phyloP scores from a whole-genome alignment of 1,140 invertebrate genomes.

The Zaprionus vittiger region DNA sequence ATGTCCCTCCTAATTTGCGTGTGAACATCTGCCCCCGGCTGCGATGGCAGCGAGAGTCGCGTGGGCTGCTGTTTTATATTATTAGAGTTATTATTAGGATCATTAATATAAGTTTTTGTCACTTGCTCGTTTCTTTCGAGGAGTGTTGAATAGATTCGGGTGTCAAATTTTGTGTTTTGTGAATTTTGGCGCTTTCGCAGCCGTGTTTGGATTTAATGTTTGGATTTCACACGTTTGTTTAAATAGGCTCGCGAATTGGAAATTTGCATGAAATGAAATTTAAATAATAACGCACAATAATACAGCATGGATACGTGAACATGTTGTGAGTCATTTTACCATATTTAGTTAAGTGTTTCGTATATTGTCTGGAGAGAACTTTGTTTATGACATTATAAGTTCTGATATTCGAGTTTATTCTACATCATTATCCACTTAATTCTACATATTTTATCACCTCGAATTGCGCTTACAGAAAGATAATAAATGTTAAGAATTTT shows the following conservation, averaged over 20 bases:
- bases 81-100: constrained; percentile 82
- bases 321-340: constrained; percentile 2
- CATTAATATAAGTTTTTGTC: constrained; percentile 77
- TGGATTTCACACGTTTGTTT: constrained; percentile 77
- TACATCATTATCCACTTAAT: neutral
- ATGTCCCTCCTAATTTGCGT: constrained; percentile 83
- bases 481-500: neutral
- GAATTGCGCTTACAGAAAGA: neutral
- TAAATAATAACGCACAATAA: constrained; percentile 21
- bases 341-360: neutral
- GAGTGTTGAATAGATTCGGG: constrained; percentile 54
- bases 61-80: constrained; percentile 76
- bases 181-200: constrained; percentile 38
- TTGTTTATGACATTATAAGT: neutral
- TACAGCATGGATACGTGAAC: constrained; percentile 6
- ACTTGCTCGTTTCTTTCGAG: constrained; percentile 60
- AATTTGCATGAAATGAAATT: constrained; percentile 57
- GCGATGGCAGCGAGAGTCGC: constrained; percentile 31
- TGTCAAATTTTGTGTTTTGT: constrained; percentile 73
- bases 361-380: neutral
- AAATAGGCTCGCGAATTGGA: constrained; percentile 72
- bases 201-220: constrained; percentile 64
- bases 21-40: constrained; percentile 63
- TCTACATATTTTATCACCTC: neutral
- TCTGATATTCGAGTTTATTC: neutral